Base-by-base conservation (phyloP, 1,140 invertebrate species). In the Aphelinus certus region DNA sequence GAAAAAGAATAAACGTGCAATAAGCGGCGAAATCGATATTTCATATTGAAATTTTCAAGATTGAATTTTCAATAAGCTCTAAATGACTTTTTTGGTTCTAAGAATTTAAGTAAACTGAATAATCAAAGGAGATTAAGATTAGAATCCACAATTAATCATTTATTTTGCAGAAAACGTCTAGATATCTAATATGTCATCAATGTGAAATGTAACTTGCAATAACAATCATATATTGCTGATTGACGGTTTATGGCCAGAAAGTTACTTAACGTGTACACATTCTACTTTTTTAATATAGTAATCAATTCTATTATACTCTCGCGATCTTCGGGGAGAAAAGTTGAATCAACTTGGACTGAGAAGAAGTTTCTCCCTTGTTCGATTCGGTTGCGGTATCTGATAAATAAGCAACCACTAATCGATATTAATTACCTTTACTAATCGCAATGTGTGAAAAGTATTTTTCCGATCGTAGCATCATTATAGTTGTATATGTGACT, bases 241-340 rank as follows among this genome's bases (percentile, higher is more conserved):
- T 71, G 77, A 77, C 71, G 75, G 80, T 78, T 76, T 69, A 83
- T 66, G 82, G 82, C 81, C 81, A 79, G 73, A 81, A 79, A 78
- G 81, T 83, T 84, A 84, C 83, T 84, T 83, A 84, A 84, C 80
- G 48, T 80, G 77, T 73, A 75, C 73, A 79, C 55, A 73, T 46
- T 68, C 49, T 60, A 62, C 73, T 67, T 75, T 77, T 68, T 10
- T 74, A 71, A 71, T 71, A 63, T 69, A 78, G 70, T 70, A 71
- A 49, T 48, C 61, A 55, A 60, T 55, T 65, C 45, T 60, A 62
- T 66, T 62, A 43, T 46, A 64, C 58, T 73, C 6, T 66, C 70
- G 43, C 55, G 66, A 57, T 68, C 66, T 47, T 68, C 66, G 10
- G 70, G 62, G 55, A 71, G 71, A 60, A 70, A 71, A 71, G 53